Conservation (phyloP, 2,797 vertebrate species). For the Sparidentex hasta region DNA sequence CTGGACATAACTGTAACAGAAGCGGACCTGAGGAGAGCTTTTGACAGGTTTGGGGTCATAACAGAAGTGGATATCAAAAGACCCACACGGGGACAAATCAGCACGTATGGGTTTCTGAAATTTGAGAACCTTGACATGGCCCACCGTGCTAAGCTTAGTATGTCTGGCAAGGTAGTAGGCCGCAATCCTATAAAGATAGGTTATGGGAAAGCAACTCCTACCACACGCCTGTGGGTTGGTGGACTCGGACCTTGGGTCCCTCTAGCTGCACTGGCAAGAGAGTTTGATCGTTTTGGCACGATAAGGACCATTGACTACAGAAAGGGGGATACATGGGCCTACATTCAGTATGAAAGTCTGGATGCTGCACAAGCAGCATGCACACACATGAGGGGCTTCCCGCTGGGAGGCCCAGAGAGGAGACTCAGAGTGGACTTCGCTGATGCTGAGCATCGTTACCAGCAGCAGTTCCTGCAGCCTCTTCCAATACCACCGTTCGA, state of each 20-base stretch:
- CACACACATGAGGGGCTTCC: slow-evolving; percentile 98
- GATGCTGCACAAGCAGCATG: slow-evolving; percentile 98
- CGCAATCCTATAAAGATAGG: slow-evolving; percentile 97
- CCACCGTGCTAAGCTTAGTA: slow-evolving; percentile 95
- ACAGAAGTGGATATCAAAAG: slow-evolving; percentile 98
- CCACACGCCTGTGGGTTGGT: slow-evolving; percentile 97
- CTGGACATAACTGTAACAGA: slow-evolving; percentile 95
- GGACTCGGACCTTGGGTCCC: slow-evolving; percentile 98
- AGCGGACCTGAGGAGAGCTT: slow-evolving; percentile 92
- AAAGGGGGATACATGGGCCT: slow-evolving; percentile 98
- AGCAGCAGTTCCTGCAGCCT: slow-evolving; percentile 96
- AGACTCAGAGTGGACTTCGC: slow-evolving; percentile 97
- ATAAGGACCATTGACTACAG: slow-evolving; percentile 98
- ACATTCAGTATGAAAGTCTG: slow-evolving; percentile 98
- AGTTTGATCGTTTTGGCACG: slow-evolving; percentile 98
- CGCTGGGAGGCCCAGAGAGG: slow-evolving; percentile 94
- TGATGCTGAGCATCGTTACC: slow-evolving; percentile 96
- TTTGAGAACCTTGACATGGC: slow-evolving; percentile 99
- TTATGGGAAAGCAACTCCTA: slow-evolving; percentile 97
- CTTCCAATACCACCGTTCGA: slow-evolving; percentile 95
- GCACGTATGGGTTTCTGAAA: slow-evolving; percentile 97
- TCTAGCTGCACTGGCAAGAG: slow-evolving; percentile 93
- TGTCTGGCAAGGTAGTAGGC: slow-evolving; percentile 97
- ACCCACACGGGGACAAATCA: slow-evolving; percentile 92
- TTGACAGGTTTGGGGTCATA: slow-evolving; percentile 97